Conservation (phyloP, 2,797 vertebrate species). For the Melopsittacus undulatus region DNA sequence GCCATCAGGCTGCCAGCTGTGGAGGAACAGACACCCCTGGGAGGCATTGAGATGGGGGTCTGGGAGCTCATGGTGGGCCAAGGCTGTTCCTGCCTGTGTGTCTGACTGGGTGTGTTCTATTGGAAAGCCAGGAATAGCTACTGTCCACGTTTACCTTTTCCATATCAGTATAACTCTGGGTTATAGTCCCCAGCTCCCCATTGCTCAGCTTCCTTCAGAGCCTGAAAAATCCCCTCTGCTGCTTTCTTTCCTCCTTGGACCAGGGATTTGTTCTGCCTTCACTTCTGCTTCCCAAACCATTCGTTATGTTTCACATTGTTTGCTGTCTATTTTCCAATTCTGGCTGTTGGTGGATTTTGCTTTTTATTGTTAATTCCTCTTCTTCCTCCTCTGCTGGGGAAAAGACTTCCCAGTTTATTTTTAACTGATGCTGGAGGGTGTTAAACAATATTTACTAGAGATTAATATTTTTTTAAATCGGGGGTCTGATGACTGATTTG, state of each 20-base stretch:
- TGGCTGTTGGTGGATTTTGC: background rate
- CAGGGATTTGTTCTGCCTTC: background rate
- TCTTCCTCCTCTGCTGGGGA: background rate
- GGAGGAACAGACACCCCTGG: background rate
- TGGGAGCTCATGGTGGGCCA: background rate
- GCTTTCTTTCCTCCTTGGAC: background rate
- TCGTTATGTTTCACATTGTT: background rate
- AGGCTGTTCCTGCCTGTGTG: background rate
- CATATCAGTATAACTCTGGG: background rate
- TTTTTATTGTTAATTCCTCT: background rate
- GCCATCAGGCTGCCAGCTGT: constrained; percentile 7
- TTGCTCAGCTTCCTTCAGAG: background rate
- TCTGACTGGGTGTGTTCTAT: fast-evolving
- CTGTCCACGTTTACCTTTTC: background rate
- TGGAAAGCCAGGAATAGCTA: background rate
- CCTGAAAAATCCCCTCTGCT: background rate
- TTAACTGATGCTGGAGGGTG: background rate
- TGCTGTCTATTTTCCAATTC: background rate
- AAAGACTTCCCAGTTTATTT: background rate
- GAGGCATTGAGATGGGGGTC: background rate
- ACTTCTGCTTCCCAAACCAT: background rate
- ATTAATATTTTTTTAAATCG: background rate
- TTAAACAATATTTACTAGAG: background rate
- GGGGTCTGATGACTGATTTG: background rate
- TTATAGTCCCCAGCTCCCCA: background rate